These are phyloP conservation scores for Plutomurus gul DNA, from an alignment of 1,140 invertebrate genomes.

Conservation along the genomic window DNA sequence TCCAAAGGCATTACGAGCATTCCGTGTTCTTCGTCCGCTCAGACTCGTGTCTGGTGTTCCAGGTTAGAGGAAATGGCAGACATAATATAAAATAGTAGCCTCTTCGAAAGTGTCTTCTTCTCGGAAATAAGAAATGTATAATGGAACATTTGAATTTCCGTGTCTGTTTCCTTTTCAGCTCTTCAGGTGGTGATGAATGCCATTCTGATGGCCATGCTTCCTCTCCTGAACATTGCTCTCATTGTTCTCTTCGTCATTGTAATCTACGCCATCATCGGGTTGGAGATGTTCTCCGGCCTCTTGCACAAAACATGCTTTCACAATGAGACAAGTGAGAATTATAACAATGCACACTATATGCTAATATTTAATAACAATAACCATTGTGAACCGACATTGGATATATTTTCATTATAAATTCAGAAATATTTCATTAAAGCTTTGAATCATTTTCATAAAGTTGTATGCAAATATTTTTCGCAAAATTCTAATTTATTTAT, in stretches of 20 bases:
- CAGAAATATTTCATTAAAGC: too few species aligned
- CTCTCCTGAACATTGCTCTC: constrained; percentile 97
- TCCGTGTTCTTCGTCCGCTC: constrained; percentile 65
- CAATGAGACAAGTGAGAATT: constrained; percentile 71
- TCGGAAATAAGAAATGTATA: too few species aligned
- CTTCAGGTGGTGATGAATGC: constrained; percentile 96
- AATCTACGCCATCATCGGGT: constrained; percentile 98
- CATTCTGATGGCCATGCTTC: constrained; percentile 75
- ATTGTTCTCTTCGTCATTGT: constrained; percentile 99
- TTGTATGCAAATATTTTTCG: too few species aligned
- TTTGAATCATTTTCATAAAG: too few species aligned
- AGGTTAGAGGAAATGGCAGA: too few species aligned
- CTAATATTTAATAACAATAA: not conserved
- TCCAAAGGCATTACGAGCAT: constrained; percentile 70
- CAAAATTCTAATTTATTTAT: too few species aligned
- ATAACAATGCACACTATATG: not conserved
- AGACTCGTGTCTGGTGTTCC: constrained; percentile 71
- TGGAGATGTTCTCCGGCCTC: constrained; percentile 97
- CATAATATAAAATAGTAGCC: too few species aligned
- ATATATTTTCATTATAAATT: too few species aligned
- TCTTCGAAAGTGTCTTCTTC: too few species aligned
- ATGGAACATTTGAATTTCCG: too few species aligned
- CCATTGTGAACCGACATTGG: too few species aligned
- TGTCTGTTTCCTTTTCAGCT: constrained; percentile 80
- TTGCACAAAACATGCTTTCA: constrained; percentile 92